phyloP scores from a whole-genome alignment of 2,113 vertebrate genomes.

The Anarrhichthys ocellatus region DNA sequence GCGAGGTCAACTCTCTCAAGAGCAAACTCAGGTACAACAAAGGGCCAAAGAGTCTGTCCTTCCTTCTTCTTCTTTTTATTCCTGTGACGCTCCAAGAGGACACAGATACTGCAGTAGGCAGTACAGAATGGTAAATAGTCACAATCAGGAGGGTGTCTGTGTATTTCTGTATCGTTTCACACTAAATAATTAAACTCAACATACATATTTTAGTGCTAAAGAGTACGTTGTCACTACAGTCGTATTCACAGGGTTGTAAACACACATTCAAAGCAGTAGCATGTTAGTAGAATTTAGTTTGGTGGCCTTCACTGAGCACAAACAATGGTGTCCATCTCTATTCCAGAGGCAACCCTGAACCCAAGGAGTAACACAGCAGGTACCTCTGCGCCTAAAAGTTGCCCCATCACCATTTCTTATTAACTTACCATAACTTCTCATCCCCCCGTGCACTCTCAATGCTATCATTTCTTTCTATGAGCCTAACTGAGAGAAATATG shows the following conservation, averaged over 20 bases:
- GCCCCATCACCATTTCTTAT: slow-evolving; percentile 70
- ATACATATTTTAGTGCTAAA: neutral
- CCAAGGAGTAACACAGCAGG: slow-evolving; percentile 94
- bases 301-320: slow-evolving; percentile 26
- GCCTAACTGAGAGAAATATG: slow-evolving; percentile 78
- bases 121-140: neutral
- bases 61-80: neutral
- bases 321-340: slow-evolving; percentile 88
- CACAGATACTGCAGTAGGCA: slow-evolving; percentile 4
- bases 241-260: slow-evolving; percentile 5
- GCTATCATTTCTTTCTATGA: slow-evolving; percentile 60
- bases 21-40: slow-evolving; percentile 78
- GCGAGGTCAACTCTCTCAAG: slow-evolving; percentile 78
- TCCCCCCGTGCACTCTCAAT: slow-evolving; percentile 44
- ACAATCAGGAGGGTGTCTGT: neutral
- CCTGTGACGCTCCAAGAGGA: neutral
- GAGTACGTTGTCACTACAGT: neutral
- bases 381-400: slow-evolving; percentile 85
- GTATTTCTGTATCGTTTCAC: neutral
- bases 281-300: neutral
- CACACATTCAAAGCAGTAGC: slow-evolving; percentile 5
- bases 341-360: slow-evolving; percentile 97
- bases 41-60: neutral
- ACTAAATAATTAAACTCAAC: neutral
- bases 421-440: slow-evolving; percentile 50